Percentiles rank a stretch among this genome's conserved stretches.
These are phyloP conservation scores for Drosophila infuscata DNA, from an alignment of 2,888 invertebrate genomes.

Conservation along the genomic window DNA sequence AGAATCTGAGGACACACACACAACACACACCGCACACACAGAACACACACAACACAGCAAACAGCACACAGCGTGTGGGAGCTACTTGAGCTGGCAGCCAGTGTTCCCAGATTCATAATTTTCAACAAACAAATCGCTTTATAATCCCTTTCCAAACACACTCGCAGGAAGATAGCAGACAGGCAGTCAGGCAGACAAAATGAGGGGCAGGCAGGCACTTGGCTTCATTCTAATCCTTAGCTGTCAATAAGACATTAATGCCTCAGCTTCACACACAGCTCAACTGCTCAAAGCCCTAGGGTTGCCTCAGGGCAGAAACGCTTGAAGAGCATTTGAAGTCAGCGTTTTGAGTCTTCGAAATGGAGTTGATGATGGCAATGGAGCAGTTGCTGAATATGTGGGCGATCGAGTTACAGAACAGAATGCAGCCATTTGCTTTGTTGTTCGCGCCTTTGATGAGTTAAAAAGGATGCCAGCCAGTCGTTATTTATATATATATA, in stretches of 20 bases:
- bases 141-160: slow-evolving; percentile 77
- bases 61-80: slow-evolving; percentile 68
- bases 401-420: slow-evolving; percentile 68
- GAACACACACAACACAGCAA: slow-evolving; percentile 6
- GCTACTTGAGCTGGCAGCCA: slow-evolving; percentile 50
- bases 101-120: slow-evolving; percentile 74
- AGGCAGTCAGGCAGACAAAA: neutral
- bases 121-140: slow-evolving; percentile 78
- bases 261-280: slow-evolving; percentile 63
- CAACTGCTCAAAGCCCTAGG: slow-evolving; percentile 28
- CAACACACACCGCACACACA: slow-evolving; percentile 1
- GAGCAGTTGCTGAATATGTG: slow-evolving; percentile 29
- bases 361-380: slow-evolving; percentile 25
- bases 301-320: slow-evolving; percentile 10
- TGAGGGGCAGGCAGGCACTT: slow-evolving; percentile 53
- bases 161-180: slow-evolving; percentile 6
- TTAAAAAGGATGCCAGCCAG: slow-evolving; percentile 67
- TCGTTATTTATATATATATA: slow-evolving; percentile 14
- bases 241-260: slow-evolving; percentile 79
- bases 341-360: slow-evolving; percentile 21
- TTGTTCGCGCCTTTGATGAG: slow-evolving; percentile 55
- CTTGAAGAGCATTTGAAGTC: slow-evolving; percentile 42
- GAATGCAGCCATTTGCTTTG: slow-evolving; percentile 38
- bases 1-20: slow-evolving; percentile 12
- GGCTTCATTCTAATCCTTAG: slow-evolving; percentile 73